Base-by-base conservation (phyloP, 2,113 vertebrate species). In the Glaucidium brasilianum region DNA sequence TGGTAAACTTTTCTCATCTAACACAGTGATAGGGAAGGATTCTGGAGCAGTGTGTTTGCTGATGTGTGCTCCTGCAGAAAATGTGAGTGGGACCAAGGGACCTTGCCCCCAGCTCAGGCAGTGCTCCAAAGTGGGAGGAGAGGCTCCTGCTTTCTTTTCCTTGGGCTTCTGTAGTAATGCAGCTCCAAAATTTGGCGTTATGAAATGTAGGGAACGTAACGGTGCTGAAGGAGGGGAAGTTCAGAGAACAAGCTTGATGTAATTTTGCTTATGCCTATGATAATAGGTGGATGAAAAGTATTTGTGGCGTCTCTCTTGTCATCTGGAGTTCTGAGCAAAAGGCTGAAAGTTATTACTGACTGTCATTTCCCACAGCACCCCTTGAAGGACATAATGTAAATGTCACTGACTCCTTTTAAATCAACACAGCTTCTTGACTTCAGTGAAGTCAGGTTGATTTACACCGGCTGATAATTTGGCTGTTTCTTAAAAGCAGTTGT, bases 341-440 rank as follows among this genome's bases (percentile, higher is more conserved):
- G 64, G 47, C 56, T 81, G 52, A 15, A 88, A 92, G 25, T 56
- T 89, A 68, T 79, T 78, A 43, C 43, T 19, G 30, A 25, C 80
- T 84, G 84, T 60, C 45, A 37, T 64, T 91, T 17, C 56, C 23
- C 45, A 39, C 37, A 83, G 50, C 26, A 82, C 8, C 18, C 72
- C 62, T 89, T 85, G 76, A 95, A 94, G 80, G 80, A 78, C 90
- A 72, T 39, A 22, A 86, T 52, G 69, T 86, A 92, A 87, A 92
- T 94, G 88, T 79, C 94, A 92, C 66, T 55, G 77, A 50, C 80
- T 92, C 64, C 58, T 68, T 85, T 75, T 82, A 92, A 96, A 96
- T 92, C 92, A 91, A 29, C 85, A 47, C 35, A 64, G 47, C 52
- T 94, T 23, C 85, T 94, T 49, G 59, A 74, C 88, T 88, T 53